phyloP scores from a whole-genome alignment of 2,797 vertebrate species.

The Picus viridis region DNA sequence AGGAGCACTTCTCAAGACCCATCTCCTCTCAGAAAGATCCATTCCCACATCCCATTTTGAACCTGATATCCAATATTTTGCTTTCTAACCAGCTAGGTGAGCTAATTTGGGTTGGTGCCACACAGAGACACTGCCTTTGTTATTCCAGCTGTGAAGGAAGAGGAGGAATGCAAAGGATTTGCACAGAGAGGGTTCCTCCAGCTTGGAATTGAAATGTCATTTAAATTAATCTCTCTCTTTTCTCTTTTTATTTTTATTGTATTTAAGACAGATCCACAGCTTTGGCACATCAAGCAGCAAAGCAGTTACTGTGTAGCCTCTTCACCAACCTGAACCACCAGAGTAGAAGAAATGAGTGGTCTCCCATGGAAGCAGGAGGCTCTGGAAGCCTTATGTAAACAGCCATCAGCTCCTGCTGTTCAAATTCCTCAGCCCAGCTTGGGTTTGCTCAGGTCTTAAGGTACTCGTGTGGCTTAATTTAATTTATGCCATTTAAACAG shows the following conservation, averaged over 20 bases:
- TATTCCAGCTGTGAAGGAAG: slow-evolving; percentile 71
- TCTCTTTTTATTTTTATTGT: not conserved
- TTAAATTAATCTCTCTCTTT: not conserved
- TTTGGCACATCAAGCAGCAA: not conserved
- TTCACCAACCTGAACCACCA: not conserved
- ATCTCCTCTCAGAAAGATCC: not conserved
- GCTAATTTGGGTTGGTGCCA: slow-evolving; percentile 42
- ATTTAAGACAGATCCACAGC: not conserved
- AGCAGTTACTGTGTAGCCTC: not conserved
- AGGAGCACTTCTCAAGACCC: not conserved
- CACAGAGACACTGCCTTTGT: slow-evolving; percentile 53
- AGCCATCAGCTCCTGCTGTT: not conserved
- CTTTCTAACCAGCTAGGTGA: slow-evolving; percentile 47
- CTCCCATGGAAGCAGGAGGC: not conserved
- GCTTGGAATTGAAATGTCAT: not conserved
- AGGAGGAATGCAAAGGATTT: slow-evolving; percentile 76
- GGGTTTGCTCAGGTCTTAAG: slow-evolving; percentile 49
- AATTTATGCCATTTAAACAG: slow-evolving; percentile 61
- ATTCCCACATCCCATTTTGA: not conserved
- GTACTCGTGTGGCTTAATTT: slow-evolving; percentile 23
- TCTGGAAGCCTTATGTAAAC: not conserved
- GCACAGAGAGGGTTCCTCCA: slow-evolving; percentile 65
- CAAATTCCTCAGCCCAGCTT: slow-evolving; percentile 17
- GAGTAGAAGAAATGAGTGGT: not conserved
- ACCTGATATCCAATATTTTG: slow-evolving; percentile 33